Percentiles rank a stretch among this genome's conserved stretches.
These are phyloP conservation scores for Cacoxenus indagator DNA, from an alignment of 2,888 invertebrate species.

Conservation along the genomic window DNA sequence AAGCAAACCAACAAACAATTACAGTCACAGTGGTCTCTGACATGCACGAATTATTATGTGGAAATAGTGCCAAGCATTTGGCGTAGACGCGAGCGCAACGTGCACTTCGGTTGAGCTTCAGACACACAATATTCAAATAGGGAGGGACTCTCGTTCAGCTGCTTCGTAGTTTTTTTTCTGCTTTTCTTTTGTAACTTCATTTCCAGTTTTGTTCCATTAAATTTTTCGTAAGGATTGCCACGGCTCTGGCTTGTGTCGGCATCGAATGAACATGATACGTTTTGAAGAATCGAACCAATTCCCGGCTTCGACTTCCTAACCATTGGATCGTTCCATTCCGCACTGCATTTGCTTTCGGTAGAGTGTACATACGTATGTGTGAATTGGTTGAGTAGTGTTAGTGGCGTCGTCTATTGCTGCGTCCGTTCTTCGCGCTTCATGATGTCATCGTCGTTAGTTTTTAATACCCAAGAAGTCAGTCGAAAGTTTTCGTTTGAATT, in stretches of 20 bases:
- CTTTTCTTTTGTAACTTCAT: not conserved
- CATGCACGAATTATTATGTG: too few relatives aligned
- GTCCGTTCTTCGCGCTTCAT: not conserved
- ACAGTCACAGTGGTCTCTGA: conserved; percentile 38
- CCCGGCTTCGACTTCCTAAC: not conserved
- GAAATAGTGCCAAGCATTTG: too few relatives aligned
- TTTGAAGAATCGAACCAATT: not conserved
- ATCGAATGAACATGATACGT: not conserved
- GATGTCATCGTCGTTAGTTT: conserved; percentile 9
- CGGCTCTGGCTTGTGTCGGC: not conserved
- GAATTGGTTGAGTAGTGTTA: not conserved
- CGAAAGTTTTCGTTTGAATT: conserved; percentile 5
- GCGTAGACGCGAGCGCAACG: too few relatives aligned
- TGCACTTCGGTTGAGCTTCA: conserved; percentile 14
- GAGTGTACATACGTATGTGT: not conserved
- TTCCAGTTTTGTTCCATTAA: conserved; percentile 3
- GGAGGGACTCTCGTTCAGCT: conserved; percentile 18
- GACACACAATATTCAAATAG: not conserved
- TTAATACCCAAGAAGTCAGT: not conserved
- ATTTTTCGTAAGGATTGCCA: not conserved
- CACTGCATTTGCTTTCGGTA: not conserved
- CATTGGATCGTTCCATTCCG: not conserved
- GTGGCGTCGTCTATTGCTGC: not conserved
- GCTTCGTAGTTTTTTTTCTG: conserved; percentile 6
- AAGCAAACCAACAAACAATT: conserved; percentile 42